Evolutionary conservation across 2,888 invertebrate genomes (phyloP), one percentile per base, ranked within the genome.

Genomic region (Willowsia nigromaculata): DNA sequence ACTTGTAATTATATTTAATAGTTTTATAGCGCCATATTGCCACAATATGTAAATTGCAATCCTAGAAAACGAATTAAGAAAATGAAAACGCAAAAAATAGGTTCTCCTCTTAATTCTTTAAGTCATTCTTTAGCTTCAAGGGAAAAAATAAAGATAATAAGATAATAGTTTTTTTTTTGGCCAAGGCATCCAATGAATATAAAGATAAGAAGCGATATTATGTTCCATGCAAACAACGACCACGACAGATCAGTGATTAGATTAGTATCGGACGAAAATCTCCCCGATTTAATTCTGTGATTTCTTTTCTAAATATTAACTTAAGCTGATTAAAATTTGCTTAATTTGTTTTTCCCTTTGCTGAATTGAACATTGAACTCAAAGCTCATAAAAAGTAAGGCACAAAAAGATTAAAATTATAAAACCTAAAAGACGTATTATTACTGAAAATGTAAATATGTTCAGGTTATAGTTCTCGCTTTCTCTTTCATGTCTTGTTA

Each of bases 1-100:
- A 7, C 22, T n/a, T 53, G 74, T 43, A 84, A 84, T 84, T 84
- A 74, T 53, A n/a, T 53, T 53, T 82, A 68, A n/a, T n/a, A n/a
- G n/a, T 68, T 18, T 68, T 62, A 3, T 68, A 33, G 37, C 40
- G 62, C 25, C n/a, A 56, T 59, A 82, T 84, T 84, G 84, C 22
- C 22, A 71, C 43, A 13, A 71, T 71, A 25, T 43, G 25, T 25
- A 71, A 71, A 43, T 22, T 43, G n/a, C 18, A 30, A 62, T 62
- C 9, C 27, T 27, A 2, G 22, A 25, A 59, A 11, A 11, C 6
- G 25, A 11, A 53, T 53, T 25, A 2, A 6, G 22, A 4, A 5
- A n/a, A n/a, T 65, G 68, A 22, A 68, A 40, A 40, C 4, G 22
- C n/a, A 62, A 37, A 37, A 40, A 68, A 68, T 62, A n/a, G 40